Evolutionary conservation across 2,113 vertebrate genomes (phyloP).

Genomic region (Leucoraja erinaceus): DNA sequence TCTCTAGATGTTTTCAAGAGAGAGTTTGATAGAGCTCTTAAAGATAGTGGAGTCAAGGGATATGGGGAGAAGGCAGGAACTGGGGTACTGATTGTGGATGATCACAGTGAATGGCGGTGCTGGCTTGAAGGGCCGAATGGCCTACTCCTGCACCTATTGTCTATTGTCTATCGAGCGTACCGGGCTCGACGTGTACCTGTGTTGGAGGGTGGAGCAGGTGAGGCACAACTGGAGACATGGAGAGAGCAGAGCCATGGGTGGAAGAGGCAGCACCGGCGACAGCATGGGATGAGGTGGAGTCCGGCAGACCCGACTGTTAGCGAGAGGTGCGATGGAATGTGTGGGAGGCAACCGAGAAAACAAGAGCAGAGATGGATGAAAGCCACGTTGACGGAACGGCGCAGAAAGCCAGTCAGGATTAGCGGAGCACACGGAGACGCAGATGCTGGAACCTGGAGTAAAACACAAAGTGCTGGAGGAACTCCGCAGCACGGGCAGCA

Average conservation of each 20-base stretch:
- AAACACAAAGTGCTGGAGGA: no score
- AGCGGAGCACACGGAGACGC: background rate
- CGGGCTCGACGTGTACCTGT: constrained; percentile 56
- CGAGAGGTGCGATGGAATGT: constrained; percentile 41
- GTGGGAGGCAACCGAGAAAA: constrained; percentile 46
- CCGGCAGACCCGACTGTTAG: constrained; percentile 59
- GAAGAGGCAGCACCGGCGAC: constrained; percentile 51
- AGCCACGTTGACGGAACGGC: constrained; percentile 37
- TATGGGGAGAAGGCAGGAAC: no score
- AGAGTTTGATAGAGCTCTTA: no score
- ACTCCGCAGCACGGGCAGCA: no score
- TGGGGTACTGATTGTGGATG: background rate
- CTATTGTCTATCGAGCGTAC: no score
- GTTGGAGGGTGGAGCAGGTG: constrained; percentile 54
- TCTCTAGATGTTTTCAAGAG: no score
- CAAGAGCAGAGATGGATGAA: constrained; percentile 38
- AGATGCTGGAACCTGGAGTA: background rate
- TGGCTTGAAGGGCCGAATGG: no score
- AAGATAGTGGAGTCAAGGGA: no score
- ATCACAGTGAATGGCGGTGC: no score
- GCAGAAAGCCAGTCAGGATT: background rate
- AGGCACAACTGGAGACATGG: constrained; percentile 57
- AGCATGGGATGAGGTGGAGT: constrained; percentile 56
- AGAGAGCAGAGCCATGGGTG: constrained; percentile 60
- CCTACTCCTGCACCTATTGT: no score